Conservation (phyloP, 64 coral and sea anemone species). For the Montipora sp. region DNA sequence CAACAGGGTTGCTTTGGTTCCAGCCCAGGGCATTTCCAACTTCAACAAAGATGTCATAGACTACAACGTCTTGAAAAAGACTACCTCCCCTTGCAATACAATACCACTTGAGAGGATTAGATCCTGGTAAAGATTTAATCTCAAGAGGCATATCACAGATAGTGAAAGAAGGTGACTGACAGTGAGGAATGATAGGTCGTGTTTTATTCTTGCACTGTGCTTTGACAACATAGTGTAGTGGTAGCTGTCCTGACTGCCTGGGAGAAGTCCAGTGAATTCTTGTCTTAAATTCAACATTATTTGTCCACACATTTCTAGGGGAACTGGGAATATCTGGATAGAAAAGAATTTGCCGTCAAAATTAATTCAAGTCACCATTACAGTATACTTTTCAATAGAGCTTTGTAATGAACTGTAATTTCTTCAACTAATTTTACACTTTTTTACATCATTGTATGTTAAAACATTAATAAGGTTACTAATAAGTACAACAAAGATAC, state of each 20-base stretch:
- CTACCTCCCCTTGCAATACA: background rate
- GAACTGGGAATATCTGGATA: conserved; percentile 30
- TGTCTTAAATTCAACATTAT: conserved; percentile 24
- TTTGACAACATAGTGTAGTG: conserved; percentile 14
- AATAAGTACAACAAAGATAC: too few relatives aligned
- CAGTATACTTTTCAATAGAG: too few relatives aligned
- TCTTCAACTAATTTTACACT: too few relatives aligned
- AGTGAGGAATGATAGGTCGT: background rate
- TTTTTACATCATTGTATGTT: too few relatives aligned
- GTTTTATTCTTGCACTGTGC: conserved; percentile 17
- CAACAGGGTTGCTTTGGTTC: background rate
- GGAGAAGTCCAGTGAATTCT: conserved; percentile 25
- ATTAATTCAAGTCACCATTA: too few relatives aligned
- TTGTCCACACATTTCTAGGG: conserved; percentile 17
- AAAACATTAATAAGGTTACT: too few relatives aligned
- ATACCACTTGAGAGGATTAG: background rate
- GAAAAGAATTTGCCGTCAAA: background rate
- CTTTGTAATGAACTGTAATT: too few relatives aligned
- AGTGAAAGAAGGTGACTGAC: background rate
- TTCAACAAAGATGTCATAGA: conserved; percentile 22
- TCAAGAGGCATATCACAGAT: background rate
- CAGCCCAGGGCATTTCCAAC: background rate
- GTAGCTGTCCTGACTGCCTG: background rate
- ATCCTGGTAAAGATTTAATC: background rate
- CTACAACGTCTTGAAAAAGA: background rate